Base-by-base conservation (phyloP, 2,888 invertebrate genomes). In the Hemithea aestivaria region DNA sequence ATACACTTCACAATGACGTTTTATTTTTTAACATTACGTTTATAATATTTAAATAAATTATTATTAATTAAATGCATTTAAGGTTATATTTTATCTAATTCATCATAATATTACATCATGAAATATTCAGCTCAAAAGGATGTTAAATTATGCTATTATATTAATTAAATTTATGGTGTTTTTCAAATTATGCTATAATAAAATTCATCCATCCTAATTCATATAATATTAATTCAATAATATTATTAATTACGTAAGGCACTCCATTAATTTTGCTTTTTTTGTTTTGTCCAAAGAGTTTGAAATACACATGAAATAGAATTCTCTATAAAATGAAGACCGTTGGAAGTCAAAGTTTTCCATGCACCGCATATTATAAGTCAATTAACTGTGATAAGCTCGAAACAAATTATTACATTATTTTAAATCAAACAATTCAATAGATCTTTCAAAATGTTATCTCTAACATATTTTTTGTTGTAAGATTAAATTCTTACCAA, bases 211-310 rank as follows among this genome's bases (percentile, higher is more conserved):
- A 72, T 71, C 74, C 87, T 87, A 87, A 78, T 78, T 82, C 79
- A 83, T 85, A 82, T 82, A 66, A 79, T 84, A 85, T 75, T 83
- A n/a, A n/a, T n/a, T n/a, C n/a, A n/a, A n/a, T n/a, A n/a, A n/a
- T n/a, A n/a, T n/a, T n/a, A n/a, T n/a, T n/a, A 80, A 73, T 78
- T 87, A 87, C 82, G 81, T 88, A 88, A 88, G 88, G 88, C 88
- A 88, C 88, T 88, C 87, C 85, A 74, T 82, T 83, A 80, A 82
- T 81, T 82, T 83, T 74, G 80, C 80, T 16, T 16, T 5, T n/a
- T 16, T 16, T 75, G 80, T 63, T 79, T 76, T 73, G 68, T 81
- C 82, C 73, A 81, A 83, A 82, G 71, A 70, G 72, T 61, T 74
- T 68, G 59, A 66, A 74, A 73, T 70, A 73, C 72, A 72, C 65